Evolutionary conservation across 2,888 invertebrate genomes (phyloP), one percentile per base, ranked within the genome.

Genomic region (Nebria salina): DNA sequence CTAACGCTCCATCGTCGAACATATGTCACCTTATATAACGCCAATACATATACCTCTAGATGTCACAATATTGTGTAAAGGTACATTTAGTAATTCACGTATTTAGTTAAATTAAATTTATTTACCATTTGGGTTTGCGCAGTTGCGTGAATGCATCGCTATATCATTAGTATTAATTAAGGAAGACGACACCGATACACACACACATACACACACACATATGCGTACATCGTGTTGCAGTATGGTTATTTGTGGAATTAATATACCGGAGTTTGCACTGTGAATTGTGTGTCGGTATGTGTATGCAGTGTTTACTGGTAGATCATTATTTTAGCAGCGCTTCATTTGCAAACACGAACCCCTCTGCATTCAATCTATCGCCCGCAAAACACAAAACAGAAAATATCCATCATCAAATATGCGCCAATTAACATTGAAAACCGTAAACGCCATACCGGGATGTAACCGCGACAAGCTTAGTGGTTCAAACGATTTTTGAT

Each of bases 351-450:
- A 54, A 54, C 13, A 54, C 54, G 13, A 54, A 11, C 54, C 54
- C 54, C 54, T 54, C 11, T 54, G 7, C 13, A 54, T 54, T 54
- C 11, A 54, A 54, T 54, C 54, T 54, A 54, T 54, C 54, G 54
- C 54, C 2, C 54, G 8, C 54, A 54, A 2, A 54, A 54, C 54
- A 54, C 54, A 13, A 8, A 54, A 54, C 54, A 54, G 54, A 54
- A 54, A 54, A 54, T 54, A 54, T 54, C 54, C 54, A 54, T 54
- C 54, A 54, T 54, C 54, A 54, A 54, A 54, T 54, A 54, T 54
- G 8, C 7, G 54, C 54, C 54, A 54, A 54, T 54, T 54, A 54
- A 54, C 54, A 54, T 54, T 54, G 54, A 54, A 7, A 2, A 13
- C 54, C 8, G 7, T 54, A 3, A 54, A 1, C 54, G 7, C 54